A percentile compares a stretch with the other conserved stretches of the same genome.
These are phyloP conservation scores for human DNA, from an alignment of 2,113 vertebrate species.

Conservation along the genomic window DNA sequence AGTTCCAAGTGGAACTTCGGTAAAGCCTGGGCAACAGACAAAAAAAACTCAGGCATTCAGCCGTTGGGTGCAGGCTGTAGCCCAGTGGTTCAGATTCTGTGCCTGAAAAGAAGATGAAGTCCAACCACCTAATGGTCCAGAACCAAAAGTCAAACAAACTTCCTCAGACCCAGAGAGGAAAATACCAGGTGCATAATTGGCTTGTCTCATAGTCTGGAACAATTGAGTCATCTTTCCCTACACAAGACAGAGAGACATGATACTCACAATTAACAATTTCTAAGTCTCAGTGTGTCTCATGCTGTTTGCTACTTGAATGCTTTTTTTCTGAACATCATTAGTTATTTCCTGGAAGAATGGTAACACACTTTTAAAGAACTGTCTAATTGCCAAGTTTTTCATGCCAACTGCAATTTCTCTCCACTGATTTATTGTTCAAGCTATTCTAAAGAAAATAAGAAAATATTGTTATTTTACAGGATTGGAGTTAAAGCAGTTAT, in stretches of 20 bases:
- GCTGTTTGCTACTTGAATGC: neutral
- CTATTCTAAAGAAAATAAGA: neutral
- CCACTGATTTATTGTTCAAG: neutral
- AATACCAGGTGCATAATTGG: no score
- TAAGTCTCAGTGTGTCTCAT: accelerated
- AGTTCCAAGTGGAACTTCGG: neutral
- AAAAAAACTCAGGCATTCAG: neutral
- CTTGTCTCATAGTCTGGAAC: no score
- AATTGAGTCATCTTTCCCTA: accelerated
- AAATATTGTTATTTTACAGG: neutral
- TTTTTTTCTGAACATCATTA: neutral
- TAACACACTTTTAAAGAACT: neutral
- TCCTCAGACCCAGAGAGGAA: neutral
- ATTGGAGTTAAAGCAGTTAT: neutral
- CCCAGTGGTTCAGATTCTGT: neutral
- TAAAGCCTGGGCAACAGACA: neutral
- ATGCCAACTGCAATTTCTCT: neutral
- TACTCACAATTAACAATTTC: accelerated
- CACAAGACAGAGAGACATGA: accelerated
- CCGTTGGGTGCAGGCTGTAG: accelerated
- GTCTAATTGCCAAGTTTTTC: neutral
- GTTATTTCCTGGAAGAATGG: neutral
- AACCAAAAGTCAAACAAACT: neutral
- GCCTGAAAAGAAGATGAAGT: neutral
- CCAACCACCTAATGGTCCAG: neutral